Conservation (phyloP, 2,888 invertebrate genomes). For the Alloscopus bannaensis region DNA sequence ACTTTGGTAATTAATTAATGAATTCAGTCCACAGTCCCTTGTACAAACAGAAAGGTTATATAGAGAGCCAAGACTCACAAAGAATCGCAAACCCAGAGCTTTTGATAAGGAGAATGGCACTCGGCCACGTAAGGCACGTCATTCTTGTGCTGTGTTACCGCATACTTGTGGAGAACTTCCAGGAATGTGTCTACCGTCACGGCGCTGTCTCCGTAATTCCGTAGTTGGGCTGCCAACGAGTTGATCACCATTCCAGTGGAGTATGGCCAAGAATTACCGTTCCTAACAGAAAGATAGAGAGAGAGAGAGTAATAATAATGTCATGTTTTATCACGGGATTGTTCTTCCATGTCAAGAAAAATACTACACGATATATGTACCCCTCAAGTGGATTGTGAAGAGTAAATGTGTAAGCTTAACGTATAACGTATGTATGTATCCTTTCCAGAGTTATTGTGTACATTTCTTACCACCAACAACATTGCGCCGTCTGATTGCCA, state of each 20-base stretch:
- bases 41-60: no score
- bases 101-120: slow-evolving; percentile 67
- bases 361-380: no score
- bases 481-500: slow-evolving; percentile 70
- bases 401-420: no score
- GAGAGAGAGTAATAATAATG: no score
- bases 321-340: no score
- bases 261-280: slow-evolving; percentile 72
- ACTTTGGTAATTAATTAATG: no score
- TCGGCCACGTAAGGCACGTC: slow-evolving; percentile 71
- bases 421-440: no score
- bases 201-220: slow-evolving; percentile 52
- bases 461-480: slow-evolving; percentile 71
- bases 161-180: slow-evolving; percentile 66
- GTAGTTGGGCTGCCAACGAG: slow-evolving; percentile 66
- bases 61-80: no score
- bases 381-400: no score
- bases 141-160: slow-evolving; percentile 70
- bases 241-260: slow-evolving; percentile 67
- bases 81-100: slow-evolving; percentile 71
- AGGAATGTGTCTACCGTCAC: slow-evolving; percentile 62
- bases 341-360: no score
- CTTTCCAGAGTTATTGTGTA: no score
- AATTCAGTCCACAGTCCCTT: no score
- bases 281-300: slow-evolving; percentile 63